Evolutionary conservation across 1,140 invertebrate species (phyloP), one percentile per base, ranked within the genome.

Genomic region (Hyposmocoma kahamanoa): DNA sequence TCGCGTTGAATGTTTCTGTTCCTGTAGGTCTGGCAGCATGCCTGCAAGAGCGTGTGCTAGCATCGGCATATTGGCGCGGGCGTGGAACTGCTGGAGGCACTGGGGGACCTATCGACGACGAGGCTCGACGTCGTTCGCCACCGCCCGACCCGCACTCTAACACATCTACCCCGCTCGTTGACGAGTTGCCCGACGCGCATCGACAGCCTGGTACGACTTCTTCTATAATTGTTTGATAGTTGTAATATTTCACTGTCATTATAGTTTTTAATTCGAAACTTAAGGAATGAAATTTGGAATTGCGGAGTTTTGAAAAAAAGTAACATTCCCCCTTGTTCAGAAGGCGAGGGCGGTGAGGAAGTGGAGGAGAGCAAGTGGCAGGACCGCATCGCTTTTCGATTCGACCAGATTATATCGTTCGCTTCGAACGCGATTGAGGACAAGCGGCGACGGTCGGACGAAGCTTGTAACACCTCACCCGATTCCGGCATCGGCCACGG

Each of bases 351-450:
- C 47, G 87, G 87, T 58, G 88, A 90, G 67, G 88, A 89, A 59
- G 88, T 84, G 19, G 88, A 89, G 70, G 89, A 92, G 72, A 89
- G 90, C 50, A 90, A 95, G 69, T 95, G 94, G 94, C 93, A 95
- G 80, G 92, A 94, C 67, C 91, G 94, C 56, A 95, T 96, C 62
- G 94, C 91, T 67, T 94, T 92, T 62, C 92, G 94, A 22, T 96
- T 96, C 86, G 95, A 97, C 84, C 90, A 94, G 45, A 86, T 96
- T 53, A 92, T 96, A 48, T 94, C 93, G 19, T 94, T 96, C 75
- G 95, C 94, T 5, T 94, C 94, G 2, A 95, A 93, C 1, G 94
- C 95, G 63, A 86, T 96, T 59, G 94, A 95, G 67, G 93, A 94
- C 72, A 89, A 93, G 53, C 88, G 93, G 22, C 73, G 85, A 43